These are phyloP conservation scores for Caerostris extrusa DNA, from an alignment of 1,140 invertebrate species.

Conservation along the genomic window DNA sequence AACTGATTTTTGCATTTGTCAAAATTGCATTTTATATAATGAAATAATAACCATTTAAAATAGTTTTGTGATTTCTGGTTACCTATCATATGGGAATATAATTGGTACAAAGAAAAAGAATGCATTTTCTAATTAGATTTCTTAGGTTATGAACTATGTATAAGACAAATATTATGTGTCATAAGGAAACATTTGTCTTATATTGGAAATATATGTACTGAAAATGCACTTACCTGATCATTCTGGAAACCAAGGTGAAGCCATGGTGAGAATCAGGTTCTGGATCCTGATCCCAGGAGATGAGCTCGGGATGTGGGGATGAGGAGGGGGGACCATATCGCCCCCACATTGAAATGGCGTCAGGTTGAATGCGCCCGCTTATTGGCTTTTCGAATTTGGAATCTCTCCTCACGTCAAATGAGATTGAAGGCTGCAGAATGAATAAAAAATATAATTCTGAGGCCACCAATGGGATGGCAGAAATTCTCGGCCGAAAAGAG, in stretches of 20 bases:
- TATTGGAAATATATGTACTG: not conserved
- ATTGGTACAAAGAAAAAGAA: no score
- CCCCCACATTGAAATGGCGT: conserved; percentile 61
- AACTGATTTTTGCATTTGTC: no score
- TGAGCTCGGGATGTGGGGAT: not conserved
- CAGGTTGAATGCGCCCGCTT: conserved; percentile 35
- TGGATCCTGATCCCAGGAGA: not conserved
- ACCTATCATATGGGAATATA: no score
- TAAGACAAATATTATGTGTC: no score
- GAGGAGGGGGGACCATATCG: not conserved
- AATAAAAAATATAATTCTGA: conserved; percentile 16
- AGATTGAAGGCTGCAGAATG: conserved; percentile 26
- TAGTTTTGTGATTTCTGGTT: no score
- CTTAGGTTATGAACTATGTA: no score
- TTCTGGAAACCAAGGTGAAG: not conserved
- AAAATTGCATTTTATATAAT: no score
- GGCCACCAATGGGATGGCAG: not conserved
- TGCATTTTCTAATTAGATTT: no score
- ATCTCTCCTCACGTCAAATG: conserved; percentile 48
- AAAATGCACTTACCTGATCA: not conserved
- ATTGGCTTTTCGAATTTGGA: conserved; percentile 61
- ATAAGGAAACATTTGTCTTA: no score
- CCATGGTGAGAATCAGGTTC: not conserved
- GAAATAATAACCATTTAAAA: no score
- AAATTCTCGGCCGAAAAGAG: not conserved